Evolutionary conservation across 2,113 vertebrate species (phyloP), one percentile per base, ranked within the genome.

Genomic region (Phodopus roborovskii): DNA sequence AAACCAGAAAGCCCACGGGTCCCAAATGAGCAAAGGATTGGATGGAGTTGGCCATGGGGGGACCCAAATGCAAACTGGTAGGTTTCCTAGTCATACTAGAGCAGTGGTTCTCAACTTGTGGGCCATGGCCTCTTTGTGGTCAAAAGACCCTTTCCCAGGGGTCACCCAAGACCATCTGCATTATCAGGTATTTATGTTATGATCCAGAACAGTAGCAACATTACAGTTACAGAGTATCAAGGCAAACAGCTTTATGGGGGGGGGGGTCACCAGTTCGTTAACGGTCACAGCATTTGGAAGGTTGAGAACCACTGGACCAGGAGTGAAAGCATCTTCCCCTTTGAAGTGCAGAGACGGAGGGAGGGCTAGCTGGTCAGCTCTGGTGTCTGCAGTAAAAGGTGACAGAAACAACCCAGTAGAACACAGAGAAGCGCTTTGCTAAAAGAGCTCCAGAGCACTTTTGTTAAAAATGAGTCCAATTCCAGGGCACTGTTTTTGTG

Each of bases 391-490:
- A 89, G n/a, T 42, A 90, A 58, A 88, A 87, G 70, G 50, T 60
- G 66, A 91, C 79, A 91, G 75, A 93, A 85, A 53, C 58, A 42
- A 94, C 36, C 33, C 88, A 50, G 19, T 26, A 5, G 1, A 86
- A 26, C 56, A 77, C 0, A 22, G 74, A 83, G 16, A 82, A 64
- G 58, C 60, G 53, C 82, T 93, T 90, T 78, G 60, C 19, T 79
- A 36, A 48, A 19, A 28, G 74, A 45, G 7, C n/a, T 9, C 17
- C 70, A 73, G 20, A 42, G 20, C 45, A 28, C 45, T 77, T 48
- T 30, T 0, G 77, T 81, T 96, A 60, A 90, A 96, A 90, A 94
- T n/a, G 15, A 83, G 84, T 68, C 33, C 81, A 86, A 60, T 83
- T 88, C 86, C 60, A 88, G 93, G 92, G 56, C 0, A 16, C 1